phyloP scores from a whole-genome alignment of 2,797 vertebrate genomes.

The Leucoraja ocellata region DNA sequence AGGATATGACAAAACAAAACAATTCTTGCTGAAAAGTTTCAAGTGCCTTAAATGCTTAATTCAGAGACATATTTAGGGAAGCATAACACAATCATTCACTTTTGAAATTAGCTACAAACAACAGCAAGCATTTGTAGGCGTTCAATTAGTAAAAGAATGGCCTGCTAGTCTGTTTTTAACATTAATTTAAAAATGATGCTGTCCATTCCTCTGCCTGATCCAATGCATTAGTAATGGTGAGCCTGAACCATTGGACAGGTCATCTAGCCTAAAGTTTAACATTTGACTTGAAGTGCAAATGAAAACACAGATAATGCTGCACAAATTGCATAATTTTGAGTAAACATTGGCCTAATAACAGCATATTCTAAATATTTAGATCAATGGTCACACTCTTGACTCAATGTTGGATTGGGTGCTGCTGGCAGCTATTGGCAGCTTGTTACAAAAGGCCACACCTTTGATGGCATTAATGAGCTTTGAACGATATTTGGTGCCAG shows the following conservation, averaged over 20 bases:
- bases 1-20: neutral
- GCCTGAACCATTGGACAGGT: neutral
- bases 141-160: neutral
- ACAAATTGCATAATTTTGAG: neutral
- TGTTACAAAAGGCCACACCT: neutral
- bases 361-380: neutral
- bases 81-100: neutral
- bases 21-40: neutral
- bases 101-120: neutral
- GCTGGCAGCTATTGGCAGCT: neutral
- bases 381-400: neutral
- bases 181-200: neutral
- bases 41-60: neutral
- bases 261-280: neutral
- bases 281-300: neutral
- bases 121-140: neutral
- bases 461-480: neutral
- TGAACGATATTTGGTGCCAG: neutral
- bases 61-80: neutral
- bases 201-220: neutral
- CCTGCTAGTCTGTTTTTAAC: neutral
- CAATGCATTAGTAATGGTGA: neutral
- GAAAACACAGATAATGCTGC: neutral
- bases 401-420: neutral
- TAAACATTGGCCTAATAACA: neutral